A percentile compares a stretch with the other conserved stretches of the same genome.
Evolutionary conservation across 2,888 invertebrate genomes (phyloP).

Genomic region (Pimpla rufipes): DNA sequence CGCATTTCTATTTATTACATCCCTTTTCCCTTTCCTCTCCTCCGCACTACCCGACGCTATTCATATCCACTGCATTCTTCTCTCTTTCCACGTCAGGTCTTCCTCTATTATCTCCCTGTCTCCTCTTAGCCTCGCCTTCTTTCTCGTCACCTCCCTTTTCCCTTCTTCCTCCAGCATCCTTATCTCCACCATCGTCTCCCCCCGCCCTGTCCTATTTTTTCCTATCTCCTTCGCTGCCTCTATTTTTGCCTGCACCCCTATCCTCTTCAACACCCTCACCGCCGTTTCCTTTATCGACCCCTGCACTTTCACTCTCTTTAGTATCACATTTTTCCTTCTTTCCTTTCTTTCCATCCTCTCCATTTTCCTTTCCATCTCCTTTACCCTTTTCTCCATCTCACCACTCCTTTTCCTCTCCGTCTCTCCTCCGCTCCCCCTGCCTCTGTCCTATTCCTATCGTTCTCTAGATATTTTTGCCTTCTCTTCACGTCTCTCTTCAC

Average conservation of each 20-base stretch:
- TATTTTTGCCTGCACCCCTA: background rate
- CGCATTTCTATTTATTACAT: no score
- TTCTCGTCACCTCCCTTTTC: slow-evolving; percentile 18
- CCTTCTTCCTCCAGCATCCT: slow-evolving; percentile 12
- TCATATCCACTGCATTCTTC: background rate
- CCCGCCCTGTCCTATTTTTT: background rate
- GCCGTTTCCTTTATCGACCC: background rate
- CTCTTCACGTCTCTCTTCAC: background rate
- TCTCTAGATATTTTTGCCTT: background rate
- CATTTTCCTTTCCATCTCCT: background rate
- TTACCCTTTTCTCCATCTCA: slow-evolving; percentile 14
- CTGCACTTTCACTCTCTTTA: background rate
- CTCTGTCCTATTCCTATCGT: background rate
- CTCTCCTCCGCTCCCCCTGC: background rate
- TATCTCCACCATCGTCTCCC: slow-evolving; percentile 13
- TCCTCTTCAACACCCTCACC: background rate
- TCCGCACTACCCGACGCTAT: background rate
- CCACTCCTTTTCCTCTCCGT: background rate
- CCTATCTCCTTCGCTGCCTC: background rate
- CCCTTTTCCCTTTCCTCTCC: background rate
- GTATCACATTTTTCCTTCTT: background rate
- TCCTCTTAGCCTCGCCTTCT: background rate
- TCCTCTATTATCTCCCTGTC: slow-evolving; percentile 6
- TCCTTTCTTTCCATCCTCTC: background rate
- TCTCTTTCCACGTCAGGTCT: slow-evolving; percentile 20